Percentiles rank a stretch among this genome's conserved stretches.
phyloP scores from a whole-genome alignment of 2,888 invertebrate species.

The Bibio marci region DNA sequence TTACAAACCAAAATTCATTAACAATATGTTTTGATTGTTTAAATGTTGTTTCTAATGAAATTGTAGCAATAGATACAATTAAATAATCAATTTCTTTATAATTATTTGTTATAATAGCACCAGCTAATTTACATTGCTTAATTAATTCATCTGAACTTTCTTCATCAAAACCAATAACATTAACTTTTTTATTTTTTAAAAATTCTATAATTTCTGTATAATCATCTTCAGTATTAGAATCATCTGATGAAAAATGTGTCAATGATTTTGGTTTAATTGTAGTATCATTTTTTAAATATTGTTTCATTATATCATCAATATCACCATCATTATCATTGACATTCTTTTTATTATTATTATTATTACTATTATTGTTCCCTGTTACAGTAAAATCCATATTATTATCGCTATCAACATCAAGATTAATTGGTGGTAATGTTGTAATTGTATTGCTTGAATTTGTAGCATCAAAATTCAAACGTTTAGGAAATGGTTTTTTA shows the following conservation, averaged over 20 bases:
- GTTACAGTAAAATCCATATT: no score
- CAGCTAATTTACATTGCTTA: slow-evolving; percentile 34
- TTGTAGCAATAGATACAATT: slow-evolving; percentile 42
- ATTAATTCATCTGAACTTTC: slow-evolving; percentile 27
- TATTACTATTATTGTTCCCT: no score
- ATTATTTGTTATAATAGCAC: slow-evolving; percentile 19
- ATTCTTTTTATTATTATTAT: no score
- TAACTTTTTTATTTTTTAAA: slow-evolving; percentile 21
- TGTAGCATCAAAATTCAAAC: slow-evolving; percentile 4
- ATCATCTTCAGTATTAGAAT: not conserved
- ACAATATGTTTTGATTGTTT: slow-evolving; percentile 21
- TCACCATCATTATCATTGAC: not conserved
- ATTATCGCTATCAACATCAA: no score
- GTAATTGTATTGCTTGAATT: no score
- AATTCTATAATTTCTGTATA: not conserved
- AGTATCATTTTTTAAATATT: slow-evolving; percentile 11
- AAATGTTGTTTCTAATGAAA: no score
- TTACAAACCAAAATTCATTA: slow-evolving; percentile 25
- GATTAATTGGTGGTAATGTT: no score
- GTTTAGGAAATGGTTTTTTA: slow-evolving; percentile 20
- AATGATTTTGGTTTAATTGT: not conserved
- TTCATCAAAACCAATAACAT: slow-evolving; percentile 30
- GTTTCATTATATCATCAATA: not conserved
- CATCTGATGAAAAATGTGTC: not conserved
- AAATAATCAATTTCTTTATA: slow-evolving; percentile 44